These are phyloP conservation scores for Alosa alosa DNA, from an alignment of 2,113 vertebrate species.

Conservation along the genomic window DNA sequence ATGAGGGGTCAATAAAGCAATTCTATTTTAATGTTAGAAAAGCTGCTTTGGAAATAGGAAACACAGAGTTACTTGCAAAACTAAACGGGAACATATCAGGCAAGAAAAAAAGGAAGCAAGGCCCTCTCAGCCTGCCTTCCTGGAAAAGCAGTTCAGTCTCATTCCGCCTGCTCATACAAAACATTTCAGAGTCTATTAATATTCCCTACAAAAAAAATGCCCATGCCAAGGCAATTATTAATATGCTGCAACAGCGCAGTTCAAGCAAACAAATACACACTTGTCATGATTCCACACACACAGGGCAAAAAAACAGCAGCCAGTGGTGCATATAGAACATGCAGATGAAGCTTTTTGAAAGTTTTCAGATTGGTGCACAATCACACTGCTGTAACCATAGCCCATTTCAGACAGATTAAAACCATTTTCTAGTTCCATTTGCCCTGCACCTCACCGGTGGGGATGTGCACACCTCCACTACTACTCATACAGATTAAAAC, in stretches of 20 bases:
- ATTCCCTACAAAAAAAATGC: background rate
- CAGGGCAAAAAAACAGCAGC: background rate
- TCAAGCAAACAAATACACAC: background rate
- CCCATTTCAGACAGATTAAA: background rate
- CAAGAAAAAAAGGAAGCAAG: too few relatives aligned
- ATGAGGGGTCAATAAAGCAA: too few relatives aligned
- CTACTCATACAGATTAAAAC: conserved; percentile 10
- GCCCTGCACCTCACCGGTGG: too few relatives aligned
- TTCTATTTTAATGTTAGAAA: too few relatives aligned
- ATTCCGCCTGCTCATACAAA: background rate
- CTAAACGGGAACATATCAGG: too few relatives aligned
- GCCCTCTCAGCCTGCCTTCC: background rate
- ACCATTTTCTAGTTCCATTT: too few relatives aligned
- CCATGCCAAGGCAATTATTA: background rate
- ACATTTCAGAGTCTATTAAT: background rate
- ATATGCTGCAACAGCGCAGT: background rate
- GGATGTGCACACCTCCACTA: too few relatives aligned
- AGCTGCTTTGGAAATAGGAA: too few relatives aligned
- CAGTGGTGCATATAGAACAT: background rate
- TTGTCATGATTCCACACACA: background rate
- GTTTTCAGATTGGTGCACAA: background rate
- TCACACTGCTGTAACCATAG: background rate
- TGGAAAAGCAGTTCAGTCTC: background rate
- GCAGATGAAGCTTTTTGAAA: background rate
- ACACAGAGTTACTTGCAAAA: too few relatives aligned